Evolutionary conservation across 2,113 vertebrate species (phyloP).

Genomic region (Balaeniceps rex): DNA sequence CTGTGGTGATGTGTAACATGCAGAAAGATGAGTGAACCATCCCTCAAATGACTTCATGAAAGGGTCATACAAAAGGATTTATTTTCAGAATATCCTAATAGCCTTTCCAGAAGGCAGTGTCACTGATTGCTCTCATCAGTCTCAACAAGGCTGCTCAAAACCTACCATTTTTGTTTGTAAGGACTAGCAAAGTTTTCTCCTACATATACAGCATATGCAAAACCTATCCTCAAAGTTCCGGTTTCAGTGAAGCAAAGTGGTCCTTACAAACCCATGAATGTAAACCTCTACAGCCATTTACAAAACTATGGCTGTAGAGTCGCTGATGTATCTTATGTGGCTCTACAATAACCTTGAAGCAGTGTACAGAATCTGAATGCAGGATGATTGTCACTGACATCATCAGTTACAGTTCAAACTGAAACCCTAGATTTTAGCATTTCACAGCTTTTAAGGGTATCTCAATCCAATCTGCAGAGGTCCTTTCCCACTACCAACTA

Average conservation of each 20-base stretch:
- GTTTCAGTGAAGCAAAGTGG: background rate
- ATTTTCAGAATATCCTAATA: background rate
- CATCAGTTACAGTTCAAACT: background rate
- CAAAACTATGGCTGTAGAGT: background rate
- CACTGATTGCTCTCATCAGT: background rate
- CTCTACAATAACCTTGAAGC: background rate
- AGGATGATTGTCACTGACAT: background rate
- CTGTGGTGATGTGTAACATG: background rate
- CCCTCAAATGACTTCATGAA: background rate
- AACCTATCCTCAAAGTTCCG: background rate
- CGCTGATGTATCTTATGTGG: background rate
- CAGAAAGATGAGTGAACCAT: background rate
- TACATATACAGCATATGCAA: background rate
- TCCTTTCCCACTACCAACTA: background rate
- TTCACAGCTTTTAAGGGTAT: background rate
- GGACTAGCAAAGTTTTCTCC: background rate
- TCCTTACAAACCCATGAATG: background rate
- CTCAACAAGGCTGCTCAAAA: background rate
- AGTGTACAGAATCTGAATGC: background rate
- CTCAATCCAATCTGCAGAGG: background rate
- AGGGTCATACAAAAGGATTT: background rate
- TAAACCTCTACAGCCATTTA: background rate
- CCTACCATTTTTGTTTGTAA: background rate
- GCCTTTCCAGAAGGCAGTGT: background rate
- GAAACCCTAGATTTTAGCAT: background rate